Conservation (phyloP, 1,140 invertebrate genomes). For the Prorops nasuta region DNA sequence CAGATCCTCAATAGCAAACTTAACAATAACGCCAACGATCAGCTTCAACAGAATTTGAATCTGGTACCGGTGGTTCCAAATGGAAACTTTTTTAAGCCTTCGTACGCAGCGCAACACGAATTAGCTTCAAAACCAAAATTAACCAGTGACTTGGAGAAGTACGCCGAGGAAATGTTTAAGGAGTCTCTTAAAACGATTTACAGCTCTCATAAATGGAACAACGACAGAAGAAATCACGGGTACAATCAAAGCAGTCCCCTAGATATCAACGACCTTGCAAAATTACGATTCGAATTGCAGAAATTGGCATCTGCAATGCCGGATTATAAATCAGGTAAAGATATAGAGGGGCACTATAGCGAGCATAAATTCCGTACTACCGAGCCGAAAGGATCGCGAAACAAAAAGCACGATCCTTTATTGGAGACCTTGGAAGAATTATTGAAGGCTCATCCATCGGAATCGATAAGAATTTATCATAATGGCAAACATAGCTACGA, state of each 20-base stretch:
- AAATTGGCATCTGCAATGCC: constrained; percentile 29
- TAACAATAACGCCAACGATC: constrained; percentile 16
- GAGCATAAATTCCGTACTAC: constrained; percentile 40
- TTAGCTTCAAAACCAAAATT: constrained; percentile 40
- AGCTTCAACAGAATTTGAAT: constrained; percentile 38
- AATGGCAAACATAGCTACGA: constrained; percentile 10
- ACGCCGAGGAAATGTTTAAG: constrained; percentile 53
- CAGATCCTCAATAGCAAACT: constrained; percentile 41
- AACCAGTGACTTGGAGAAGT: constrained; percentile 42
- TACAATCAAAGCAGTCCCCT: constrained; percentile 24
- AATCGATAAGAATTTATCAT: constrained; percentile 24
- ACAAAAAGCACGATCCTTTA: constrained; percentile 35
- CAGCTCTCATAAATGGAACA: constrained; percentile 53
- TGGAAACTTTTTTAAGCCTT: constrained; percentile 47
- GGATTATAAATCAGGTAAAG: constrained; percentile 28
- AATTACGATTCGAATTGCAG: constrained; percentile 41
- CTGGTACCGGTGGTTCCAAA: constrained; percentile 43
- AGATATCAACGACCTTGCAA: constrained; percentile 35
- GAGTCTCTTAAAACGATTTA: constrained; percentile 53
- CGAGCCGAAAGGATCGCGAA: constrained; percentile 15
- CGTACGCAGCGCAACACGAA: constrained; percentile 27
- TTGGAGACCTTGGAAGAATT: constrained; percentile 40
- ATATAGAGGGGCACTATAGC: constrained; percentile 46
- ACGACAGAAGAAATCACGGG: constrained; percentile 30
- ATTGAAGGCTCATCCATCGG: constrained; percentile 27